Conservation (phyloP, 1,140 invertebrate genomes). For the Cyphomyrmex costatus region DNA sequence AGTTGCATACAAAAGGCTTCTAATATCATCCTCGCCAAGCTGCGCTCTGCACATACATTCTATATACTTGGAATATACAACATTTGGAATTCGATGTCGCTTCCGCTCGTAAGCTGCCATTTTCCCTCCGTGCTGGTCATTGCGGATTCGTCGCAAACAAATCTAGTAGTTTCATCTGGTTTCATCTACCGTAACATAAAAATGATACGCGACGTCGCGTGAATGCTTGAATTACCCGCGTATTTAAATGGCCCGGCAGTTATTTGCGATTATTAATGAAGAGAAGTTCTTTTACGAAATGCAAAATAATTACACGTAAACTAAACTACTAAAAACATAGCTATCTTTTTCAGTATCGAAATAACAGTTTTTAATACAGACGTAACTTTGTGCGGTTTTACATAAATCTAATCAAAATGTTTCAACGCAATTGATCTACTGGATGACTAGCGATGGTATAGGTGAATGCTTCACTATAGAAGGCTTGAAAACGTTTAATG, state of each 20-base stretch:
- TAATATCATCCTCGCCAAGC: constrained; percentile 76
- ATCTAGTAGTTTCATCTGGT: neutral
- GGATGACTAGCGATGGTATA: neutral
- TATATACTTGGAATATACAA: constrained; percentile 4
- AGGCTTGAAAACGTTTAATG: constrained; percentile 73
- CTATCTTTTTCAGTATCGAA: too few species aligned
- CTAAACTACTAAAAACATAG: neutral
- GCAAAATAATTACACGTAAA: neutral
- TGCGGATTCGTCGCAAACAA: constrained; percentile 45
- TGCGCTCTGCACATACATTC: neutral
- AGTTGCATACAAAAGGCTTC: constrained; percentile 79
- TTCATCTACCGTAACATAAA: constrained; percentile 30
- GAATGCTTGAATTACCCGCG: constrained; percentile 38
- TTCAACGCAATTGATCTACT: neutral
- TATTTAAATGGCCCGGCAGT: neutral
- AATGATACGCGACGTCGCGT: constrained; percentile 51
- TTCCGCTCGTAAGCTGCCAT: constrained; percentile 49
- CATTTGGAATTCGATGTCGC: constrained; percentile 59
- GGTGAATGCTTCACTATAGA: neutral
- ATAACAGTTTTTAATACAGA: neutral
- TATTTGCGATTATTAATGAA: neutral
- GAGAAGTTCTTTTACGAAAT: neutral
- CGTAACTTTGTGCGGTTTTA: neutral
- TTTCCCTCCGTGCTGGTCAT: constrained; percentile 54
- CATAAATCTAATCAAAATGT: constrained; percentile 14